phyloP scores from a whole-genome alignment of 2,113 vertebrate species.

The Geococcyx californianus region DNA sequence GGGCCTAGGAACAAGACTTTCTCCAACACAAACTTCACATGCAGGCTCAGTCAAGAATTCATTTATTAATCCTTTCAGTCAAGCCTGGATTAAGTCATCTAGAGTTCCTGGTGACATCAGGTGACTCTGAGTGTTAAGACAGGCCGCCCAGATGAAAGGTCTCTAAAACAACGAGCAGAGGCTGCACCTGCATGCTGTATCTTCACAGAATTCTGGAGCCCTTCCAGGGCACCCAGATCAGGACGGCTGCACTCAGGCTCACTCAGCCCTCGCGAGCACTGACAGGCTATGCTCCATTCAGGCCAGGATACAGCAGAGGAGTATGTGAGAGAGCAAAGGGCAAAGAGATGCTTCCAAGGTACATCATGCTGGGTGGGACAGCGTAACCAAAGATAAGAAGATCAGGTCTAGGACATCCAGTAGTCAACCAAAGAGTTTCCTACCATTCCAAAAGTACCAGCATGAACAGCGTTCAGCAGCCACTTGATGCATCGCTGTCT shows the following conservation, averaged over 20 bases:
- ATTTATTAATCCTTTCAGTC: slow-evolving; percentile 76
- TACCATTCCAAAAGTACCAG: not conserved
- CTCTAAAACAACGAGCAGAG: not conserved
- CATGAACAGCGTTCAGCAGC: not conserved
- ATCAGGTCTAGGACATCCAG: not conserved
- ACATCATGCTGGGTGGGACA: not conserved
- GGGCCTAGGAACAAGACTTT: slow-evolving; percentile 73
- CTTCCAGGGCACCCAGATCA: not conserved
- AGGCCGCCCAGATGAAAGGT: not conserved
- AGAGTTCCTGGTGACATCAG: not conserved
- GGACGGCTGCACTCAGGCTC: not conserved
- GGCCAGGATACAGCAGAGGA: not conserved
- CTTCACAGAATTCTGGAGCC: not conserved
- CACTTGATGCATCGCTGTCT: not conserved
- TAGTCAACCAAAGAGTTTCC: not conserved
- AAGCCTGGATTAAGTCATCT: slow-evolving; percentile 65
- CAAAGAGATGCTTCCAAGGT: not conserved
- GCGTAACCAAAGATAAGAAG: not conserved
- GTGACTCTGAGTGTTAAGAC: not conserved
- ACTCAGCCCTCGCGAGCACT: not conserved
- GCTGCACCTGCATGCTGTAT: not conserved
- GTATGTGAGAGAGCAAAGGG: rapidly evolving
- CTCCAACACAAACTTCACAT: slow-evolving; percentile 70
- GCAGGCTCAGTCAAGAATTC: slow-evolving; percentile 75
- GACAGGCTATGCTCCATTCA: not conserved